A percentile compares a stretch with the other conserved stretches of the same genome.
These are phyloP conservation scores for Hippocampus guttulatus DNA, from an alignment of 2,113 vertebrate genomes.

Conservation along the genomic window DNA sequence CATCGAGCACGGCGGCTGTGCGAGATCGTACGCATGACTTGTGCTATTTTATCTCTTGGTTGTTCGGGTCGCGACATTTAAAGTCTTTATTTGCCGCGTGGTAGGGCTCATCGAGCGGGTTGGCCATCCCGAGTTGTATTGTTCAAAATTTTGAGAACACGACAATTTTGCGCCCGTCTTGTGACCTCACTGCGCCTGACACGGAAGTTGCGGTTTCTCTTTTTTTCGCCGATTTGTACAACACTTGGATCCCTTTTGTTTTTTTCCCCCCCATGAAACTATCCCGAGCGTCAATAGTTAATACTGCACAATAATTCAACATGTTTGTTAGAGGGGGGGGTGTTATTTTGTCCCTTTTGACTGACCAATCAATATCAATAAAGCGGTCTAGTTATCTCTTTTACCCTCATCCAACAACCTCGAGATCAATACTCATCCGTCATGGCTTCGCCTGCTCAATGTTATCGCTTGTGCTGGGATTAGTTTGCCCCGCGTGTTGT, in stretches of 20 bases:
- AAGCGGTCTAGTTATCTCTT: slow-evolving; percentile 62
- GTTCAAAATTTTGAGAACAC: slow-evolving; percentile 1
- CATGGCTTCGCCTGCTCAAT: slow-evolving; percentile 60
- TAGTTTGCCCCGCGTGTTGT: slow-evolving; percentile 57
- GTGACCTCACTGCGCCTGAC: background rate
- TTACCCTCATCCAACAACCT: slow-evolving; percentile 46
- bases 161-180: background rate
- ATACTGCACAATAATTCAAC: slow-evolving; percentile 17
- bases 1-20: slow-evolving; percentile 1
- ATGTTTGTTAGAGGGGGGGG: slow-evolving; percentile 1
- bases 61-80: background rate
- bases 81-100: background rate
- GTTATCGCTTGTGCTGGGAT: slow-evolving; percentile 64
- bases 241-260: slow-evolving; percentile 5
- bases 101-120: slow-evolving; percentile 4
- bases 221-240: slow-evolving; percentile 10
- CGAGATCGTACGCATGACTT: background rate
- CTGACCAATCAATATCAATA: slow-evolving; percentile 61
- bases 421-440: slow-evolving; percentile 69
- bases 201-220: background rate
- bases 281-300: slow-evolving; percentile 17
- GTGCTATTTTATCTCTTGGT: background rate
- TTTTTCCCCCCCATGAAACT: background rate
- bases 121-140: background rate
- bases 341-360: slow-evolving; percentile 37